These are phyloP conservation scores for Oreotrochilus melanogaster DNA, from an alignment of 2,113 vertebrate species.

Conservation along the genomic window DNA sequence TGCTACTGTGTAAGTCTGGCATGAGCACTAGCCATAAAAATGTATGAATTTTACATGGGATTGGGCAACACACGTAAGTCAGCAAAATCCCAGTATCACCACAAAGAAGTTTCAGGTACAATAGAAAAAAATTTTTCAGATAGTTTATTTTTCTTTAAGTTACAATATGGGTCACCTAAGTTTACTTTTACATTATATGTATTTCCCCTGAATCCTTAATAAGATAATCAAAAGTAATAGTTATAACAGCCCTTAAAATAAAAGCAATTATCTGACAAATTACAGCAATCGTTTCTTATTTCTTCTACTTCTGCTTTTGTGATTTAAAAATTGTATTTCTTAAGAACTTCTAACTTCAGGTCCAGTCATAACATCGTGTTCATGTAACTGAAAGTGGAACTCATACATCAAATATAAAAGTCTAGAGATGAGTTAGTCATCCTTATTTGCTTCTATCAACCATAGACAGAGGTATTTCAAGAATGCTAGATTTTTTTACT, in stretches of 20 bases:
- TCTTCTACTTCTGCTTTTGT: background rate
- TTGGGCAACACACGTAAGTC: background rate
- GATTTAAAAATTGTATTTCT: background rate
- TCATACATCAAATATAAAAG: background rate
- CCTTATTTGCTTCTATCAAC: background rate
- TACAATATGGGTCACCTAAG: background rate
- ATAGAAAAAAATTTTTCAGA: background rate
- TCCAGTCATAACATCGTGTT: background rate
- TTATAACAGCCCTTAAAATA: background rate
- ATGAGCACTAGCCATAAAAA: background rate
- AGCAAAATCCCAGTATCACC: background rate
- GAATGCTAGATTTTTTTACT: background rate
- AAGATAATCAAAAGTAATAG: background rate
- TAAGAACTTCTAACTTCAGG: background rate
- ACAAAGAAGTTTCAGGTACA: background rate
- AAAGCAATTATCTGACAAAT: background rate
- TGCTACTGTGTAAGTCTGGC: background rate
- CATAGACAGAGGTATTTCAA: background rate
- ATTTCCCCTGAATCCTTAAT: background rate
- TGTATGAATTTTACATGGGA: background rate
- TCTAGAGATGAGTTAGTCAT: background rate
- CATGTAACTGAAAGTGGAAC: background rate
- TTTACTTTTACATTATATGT: background rate
- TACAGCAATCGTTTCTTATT: background rate
- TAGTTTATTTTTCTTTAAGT: background rate